Base-by-base conservation (phyloP, 2,113 vertebrate species). In the Forbesichthys agassizii region DNA sequence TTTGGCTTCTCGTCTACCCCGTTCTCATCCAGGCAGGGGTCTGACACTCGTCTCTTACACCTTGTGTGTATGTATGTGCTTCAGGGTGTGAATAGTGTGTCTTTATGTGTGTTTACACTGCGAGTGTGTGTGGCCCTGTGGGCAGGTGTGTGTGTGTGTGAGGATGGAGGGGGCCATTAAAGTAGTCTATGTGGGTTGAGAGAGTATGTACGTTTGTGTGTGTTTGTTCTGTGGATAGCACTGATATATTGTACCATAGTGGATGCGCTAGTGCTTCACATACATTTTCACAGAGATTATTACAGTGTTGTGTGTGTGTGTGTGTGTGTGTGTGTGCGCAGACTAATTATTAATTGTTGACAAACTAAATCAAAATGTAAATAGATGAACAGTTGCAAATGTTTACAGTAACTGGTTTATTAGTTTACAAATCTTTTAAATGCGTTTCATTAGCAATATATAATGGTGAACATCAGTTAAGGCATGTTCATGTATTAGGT, bases 351-450 rank as follows among this genome's bases (percentile, higher is more conserved):
- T 64, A 75, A 64, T 81, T 74, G 74, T 83, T 77, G 81, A 74
- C 72, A 27, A 48, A n/a, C 16, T 51, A 76, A 61, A 80, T 82
- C 66, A 79, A 75, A 68, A 82, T 85, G 71, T 62, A 85, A 72
- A 79, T 78, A 73, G 66, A 18, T 70, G 67, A 83, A 66, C 69
- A 79, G 70, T 71, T 82, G 73, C 66, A 81, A 84, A 81, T 69
- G 64, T 71, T 81, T 75, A 27, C 27, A 27, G 27, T 27, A 74
- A 77, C 71, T 69, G 84, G 46, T 66, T 83, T 61, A 79, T 84
- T 83, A 71, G 65, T 77, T 78, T 75, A 80, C 69, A 82, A 65
- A 82, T 80, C 67, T 71, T 71, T 61, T 67, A 78, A 77, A 86
- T 89, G 70, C 71, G 66, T 77, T 66, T 71, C 77, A 73, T 84